These are phyloP conservation scores for Neotragus pygmaeus DNA, from an alignment of 2,113 vertebrate species.

Conservation along the genomic window DNA sequence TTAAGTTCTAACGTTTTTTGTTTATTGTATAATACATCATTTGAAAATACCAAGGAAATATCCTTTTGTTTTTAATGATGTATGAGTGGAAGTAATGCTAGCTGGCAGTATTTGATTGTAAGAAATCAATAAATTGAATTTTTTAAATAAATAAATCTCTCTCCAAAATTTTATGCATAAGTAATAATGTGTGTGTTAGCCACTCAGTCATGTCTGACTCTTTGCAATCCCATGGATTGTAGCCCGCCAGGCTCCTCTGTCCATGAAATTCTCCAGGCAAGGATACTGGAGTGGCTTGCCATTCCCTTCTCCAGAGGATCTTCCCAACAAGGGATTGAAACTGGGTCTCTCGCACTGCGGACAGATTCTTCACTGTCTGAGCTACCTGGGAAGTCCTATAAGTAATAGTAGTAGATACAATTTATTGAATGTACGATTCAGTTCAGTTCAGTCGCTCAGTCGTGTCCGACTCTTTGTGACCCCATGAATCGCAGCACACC, in stretches of 20 bases:
- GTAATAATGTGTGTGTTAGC: neutral
- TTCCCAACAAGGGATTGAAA: neutral
- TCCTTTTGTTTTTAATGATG: too few species aligned
- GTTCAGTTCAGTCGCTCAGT: too few species aligned
- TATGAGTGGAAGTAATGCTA: too few species aligned
- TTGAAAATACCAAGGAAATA: too few species aligned
- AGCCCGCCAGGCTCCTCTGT: neutral
- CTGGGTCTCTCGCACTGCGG: fast-evolving
- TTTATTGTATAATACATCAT: constrained; percentile 80
- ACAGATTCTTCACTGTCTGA: neutral
- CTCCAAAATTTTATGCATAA: neutral
- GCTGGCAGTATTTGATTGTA: too few species aligned
- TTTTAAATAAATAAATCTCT: neutral
- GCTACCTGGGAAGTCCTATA: neutral
- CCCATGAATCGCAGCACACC: too few species aligned
- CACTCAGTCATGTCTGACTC: neutral
- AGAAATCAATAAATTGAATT: constrained; percentile 35
- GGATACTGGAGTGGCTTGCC: neutral
- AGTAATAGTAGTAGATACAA: neutral
- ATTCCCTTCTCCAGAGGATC: neutral
- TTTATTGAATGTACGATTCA: neutral
- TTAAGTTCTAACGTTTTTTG: constrained; percentile 79
- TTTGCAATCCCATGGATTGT: neutral
- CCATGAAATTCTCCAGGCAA: neutral
- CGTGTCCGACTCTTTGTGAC: too few species aligned